Conservation (phyloP, 2,113 vertebrate species). For the Platysternon megacephalum region DNA sequence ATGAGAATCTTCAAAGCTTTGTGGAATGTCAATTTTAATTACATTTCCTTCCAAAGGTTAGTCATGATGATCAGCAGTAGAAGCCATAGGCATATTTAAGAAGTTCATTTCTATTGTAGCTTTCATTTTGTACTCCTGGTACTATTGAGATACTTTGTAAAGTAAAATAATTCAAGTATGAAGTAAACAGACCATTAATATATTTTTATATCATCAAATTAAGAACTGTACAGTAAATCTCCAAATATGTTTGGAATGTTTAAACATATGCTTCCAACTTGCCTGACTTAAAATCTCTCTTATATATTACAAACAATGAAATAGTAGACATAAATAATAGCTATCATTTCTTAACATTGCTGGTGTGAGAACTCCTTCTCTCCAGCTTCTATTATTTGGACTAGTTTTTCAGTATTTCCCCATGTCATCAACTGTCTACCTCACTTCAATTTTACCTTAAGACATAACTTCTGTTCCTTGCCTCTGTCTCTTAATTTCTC, state of each 20-base stretch:
- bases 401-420: neutral
- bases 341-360: neutral
- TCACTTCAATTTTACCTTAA: neutral
- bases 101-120: neutral
- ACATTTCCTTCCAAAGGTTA: neutral
- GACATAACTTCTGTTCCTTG: neutral
- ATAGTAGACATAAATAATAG: neutral
- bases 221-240: neutral
- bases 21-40: neutral
- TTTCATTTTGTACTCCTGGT: neutral
- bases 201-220: neutral
- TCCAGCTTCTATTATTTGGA: neutral
- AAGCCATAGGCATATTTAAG: neutral
- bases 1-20: neutral
- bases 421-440: neutral
- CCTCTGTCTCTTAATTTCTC: neutral
- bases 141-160: neutral
- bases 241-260: neutral
- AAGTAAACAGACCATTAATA: neutral
- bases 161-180: neutral
- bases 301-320: neutral
- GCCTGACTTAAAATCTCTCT: neutral
- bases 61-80: neutral
- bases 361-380: neutral
- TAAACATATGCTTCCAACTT: neutral